Evolutionary conservation across 2,888 invertebrate species (phyloP), one percentile per base, ranked within the genome.

Genomic region (Aspidiotus destructor): DNA sequence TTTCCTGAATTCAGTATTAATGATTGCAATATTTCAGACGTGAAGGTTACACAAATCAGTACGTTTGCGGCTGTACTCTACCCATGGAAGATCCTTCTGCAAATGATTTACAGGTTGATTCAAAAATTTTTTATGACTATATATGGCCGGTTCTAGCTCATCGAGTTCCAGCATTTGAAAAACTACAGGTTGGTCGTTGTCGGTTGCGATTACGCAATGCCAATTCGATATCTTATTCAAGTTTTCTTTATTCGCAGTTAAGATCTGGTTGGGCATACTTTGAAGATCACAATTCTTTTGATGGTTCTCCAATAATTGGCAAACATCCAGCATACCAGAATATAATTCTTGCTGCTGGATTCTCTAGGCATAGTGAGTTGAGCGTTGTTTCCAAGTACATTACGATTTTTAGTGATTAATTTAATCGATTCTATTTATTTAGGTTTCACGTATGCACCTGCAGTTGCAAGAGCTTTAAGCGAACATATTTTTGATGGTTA

Each of bases 381-480:
- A 48, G 11, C 40, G 15, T 16, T 8, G 13, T 28, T 13, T 17
- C 11, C 52, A 28, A 28, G 28, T 28, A 28, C 28, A 28, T 28
- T 28, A 5, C 5, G 28, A 28, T 28, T 28, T 28, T 28, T 28
- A 28, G 28, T 28, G 5, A 28, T 28, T 28, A 28, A 28, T 28
- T 28, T 28, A 28, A 28, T 28, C 28, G 5, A 28, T 28, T 28
- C 28, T 28, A 28, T 28, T n/a, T 58, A 28, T 65, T 69, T 75
- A 86, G 92, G 91, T 68, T 86, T 93, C 72, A 93, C 95, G 78
- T 94, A 96, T 77, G 84, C 94, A 5, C 88, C 96, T n/a, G 97
- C 93, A 0, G 86, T 94, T 28, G 99, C 96, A 11, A 82, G 92
- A 76, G 93, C 92, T 0, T 77, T 95, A 42, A 82, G 87, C 72